Percentiles rank a stretch among this genome's conserved stretches.
Evolutionary conservation across 2,888 invertebrate genomes (phyloP).

Genomic region (Epinotia brunnichana): DNA sequence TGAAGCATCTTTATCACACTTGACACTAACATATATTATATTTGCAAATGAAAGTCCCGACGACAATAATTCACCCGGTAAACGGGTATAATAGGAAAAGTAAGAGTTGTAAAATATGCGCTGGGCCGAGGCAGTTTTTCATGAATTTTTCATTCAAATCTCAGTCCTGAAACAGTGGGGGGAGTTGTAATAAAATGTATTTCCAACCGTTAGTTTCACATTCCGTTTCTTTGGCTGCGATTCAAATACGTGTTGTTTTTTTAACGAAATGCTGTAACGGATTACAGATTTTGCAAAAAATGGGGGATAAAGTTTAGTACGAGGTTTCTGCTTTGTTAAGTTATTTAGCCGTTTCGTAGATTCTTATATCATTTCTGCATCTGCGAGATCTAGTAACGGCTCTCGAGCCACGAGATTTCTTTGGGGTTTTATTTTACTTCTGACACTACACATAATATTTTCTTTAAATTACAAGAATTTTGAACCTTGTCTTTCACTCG

Average conservation of each 20-base stretch:
- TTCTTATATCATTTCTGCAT: neutral
- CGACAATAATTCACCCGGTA: constrained; percentile 40
- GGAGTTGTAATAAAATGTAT: constrained; percentile 45
- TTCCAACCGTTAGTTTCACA: constrained; percentile 39
- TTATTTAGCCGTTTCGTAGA: neutral
- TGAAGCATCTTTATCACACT: neutral
- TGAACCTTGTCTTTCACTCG: neutral
- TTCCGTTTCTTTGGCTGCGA: constrained; percentile 37
- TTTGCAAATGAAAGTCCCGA: constrained; percentile 19
- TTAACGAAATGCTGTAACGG: constrained; percentile 5
- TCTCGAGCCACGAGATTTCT: too few relatives aligned
- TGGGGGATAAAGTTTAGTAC: neutral
- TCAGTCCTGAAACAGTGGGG: constrained; percentile 42
- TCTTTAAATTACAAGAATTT: neutral
- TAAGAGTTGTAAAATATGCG: constrained; percentile 47
- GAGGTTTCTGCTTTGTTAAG: neutral
- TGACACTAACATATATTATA: constrained; percentile 3
- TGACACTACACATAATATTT: too few relatives aligned
- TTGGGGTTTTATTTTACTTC: too few relatives aligned
- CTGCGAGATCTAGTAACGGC: too few relatives aligned
- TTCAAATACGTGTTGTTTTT: constrained; percentile 10
- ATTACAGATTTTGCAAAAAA: constrained; percentile 4
- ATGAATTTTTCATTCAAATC: constrained; percentile 52
- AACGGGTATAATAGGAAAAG: constrained; percentile 41
- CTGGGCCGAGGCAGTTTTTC: constrained; percentile 49